Conservation (phyloP, 1,140 invertebrate species). For the Scaptomyza pallida region DNA sequence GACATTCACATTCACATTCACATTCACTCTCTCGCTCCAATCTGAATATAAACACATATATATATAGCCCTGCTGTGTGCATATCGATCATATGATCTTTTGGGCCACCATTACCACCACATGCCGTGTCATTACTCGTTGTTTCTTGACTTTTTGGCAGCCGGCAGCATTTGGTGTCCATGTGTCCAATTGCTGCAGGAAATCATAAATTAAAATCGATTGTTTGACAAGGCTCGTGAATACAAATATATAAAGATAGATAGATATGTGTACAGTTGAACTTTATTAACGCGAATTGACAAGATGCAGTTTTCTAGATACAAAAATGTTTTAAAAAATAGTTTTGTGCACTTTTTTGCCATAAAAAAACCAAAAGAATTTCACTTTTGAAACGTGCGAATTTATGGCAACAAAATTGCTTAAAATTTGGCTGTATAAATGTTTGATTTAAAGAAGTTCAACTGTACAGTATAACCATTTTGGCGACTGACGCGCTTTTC, state of each 20-base stretch:
- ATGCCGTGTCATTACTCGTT: conserved; percentile 19
- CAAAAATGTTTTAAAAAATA: no score
- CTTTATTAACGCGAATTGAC: neutral
- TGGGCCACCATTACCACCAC: neutral
- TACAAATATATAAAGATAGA: neutral
- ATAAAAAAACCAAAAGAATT: no score
- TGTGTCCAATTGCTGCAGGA: conserved; percentile 68
- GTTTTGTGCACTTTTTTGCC: no score
- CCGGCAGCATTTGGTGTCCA: conserved; percentile 20
- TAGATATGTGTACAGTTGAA: neutral
- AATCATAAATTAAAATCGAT: conserved; percentile 82
- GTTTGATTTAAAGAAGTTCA: neutral
- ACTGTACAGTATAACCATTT: conserved; percentile 15
- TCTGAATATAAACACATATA: neutral
- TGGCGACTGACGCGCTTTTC: conserved; percentile 26
- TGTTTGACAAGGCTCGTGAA: conserved; percentile 76
- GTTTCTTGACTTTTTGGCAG: neutral
- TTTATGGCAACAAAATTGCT: neutral
- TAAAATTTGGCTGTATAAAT: neutral
- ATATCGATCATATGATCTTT: conserved; percentile 23
- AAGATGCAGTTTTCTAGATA: no score
- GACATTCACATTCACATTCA: no score
- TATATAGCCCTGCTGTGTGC: conserved; percentile 67
- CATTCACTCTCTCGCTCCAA: neutral
- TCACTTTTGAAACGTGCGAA: neutral